Percentiles rank a stretch among this genome's conserved stretches.
phyloP scores from a whole-genome alignment of 2,888 invertebrate species.

The Chelonus formosanus region DNA sequence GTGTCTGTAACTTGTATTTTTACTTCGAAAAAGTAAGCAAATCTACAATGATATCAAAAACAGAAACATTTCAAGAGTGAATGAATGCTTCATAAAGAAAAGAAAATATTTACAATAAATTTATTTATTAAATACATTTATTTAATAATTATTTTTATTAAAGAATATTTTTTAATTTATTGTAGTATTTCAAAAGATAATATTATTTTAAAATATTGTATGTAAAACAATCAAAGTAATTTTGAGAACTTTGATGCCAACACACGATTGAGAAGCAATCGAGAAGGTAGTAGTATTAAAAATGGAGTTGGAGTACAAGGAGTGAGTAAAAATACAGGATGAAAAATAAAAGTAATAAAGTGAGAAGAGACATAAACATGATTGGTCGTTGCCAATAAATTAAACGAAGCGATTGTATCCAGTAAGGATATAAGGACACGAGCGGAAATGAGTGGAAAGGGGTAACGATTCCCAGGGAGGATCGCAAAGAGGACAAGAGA shows the following conservation, averaged over 20 bases:
- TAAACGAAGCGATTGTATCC: conserved; percentile 55
- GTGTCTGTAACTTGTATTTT: conserved; percentile 41
- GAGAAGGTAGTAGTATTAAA: background rate
- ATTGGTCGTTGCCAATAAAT: conserved; percentile 52
- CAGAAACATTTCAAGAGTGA: too few relatives aligned
- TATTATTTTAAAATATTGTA: background rate
- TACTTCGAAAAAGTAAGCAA: background rate
- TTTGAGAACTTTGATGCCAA: conserved; percentile 3
- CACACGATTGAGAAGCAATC: conserved; percentile 6
- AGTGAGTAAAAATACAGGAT: background rate
- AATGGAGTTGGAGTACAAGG: background rate
- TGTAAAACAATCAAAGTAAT: conserved; percentile 18
- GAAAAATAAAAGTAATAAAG: conserved; percentile 31
- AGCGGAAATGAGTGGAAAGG: conserved; percentile 51
- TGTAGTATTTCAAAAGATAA: too few relatives aligned
- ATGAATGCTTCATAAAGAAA: too few relatives aligned
- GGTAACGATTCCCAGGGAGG: conserved; percentile 42
- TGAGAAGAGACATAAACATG: conserved; percentile 35
- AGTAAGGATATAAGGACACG: conserved; percentile 53
- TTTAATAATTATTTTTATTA: too few relatives aligned
- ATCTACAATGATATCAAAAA: too few relatives aligned
- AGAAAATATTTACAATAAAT: too few relatives aligned
- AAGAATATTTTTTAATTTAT: too few relatives aligned
- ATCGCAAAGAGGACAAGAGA: conserved; percentile 39
- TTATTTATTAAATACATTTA: too few relatives aligned